phyloP scores from a whole-genome alignment of 1,140 invertebrate genomes.

The Drosophila chauvacae region DNA sequence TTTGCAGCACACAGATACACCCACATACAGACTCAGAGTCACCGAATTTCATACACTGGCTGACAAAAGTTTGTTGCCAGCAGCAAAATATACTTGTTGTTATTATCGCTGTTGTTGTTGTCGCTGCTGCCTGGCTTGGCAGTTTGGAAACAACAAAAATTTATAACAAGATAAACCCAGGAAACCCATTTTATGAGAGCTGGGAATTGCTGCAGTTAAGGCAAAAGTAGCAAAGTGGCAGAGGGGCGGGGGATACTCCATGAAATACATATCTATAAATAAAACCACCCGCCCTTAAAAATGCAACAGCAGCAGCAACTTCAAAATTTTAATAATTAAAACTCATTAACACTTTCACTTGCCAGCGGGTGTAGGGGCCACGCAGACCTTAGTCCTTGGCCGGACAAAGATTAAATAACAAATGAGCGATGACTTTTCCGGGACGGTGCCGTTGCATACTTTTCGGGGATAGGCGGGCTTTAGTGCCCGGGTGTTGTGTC shows the following conservation, averaged over 20 bases:
- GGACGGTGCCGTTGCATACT: constrained; percentile 44
- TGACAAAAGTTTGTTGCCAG: constrained; percentile 69
- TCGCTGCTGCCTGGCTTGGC: constrained; percentile 17
- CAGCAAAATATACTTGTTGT: constrained; percentile 49
- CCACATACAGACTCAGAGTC: constrained; percentile 27
- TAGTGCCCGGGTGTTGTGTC: constrained; percentile 22
- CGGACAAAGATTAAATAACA: constrained; percentile 78
- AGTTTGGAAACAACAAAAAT: constrained; percentile 61
- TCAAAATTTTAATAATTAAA: constrained; percentile 77
- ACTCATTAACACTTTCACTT: constrained; percentile 76
- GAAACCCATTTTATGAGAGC: constrained; percentile 39
- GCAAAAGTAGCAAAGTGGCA: background rate
- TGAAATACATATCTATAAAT: constrained; percentile 52
- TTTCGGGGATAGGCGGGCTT: constrained; percentile 13
- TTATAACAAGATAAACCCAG: constrained; percentile 67
- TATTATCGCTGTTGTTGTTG: constrained; percentile 47
- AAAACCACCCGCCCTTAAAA: constrained; percentile 30
- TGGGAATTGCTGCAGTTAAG: constrained; percentile 26
- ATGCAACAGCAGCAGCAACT: constrained; percentile 23
- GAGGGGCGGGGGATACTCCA: background rate
- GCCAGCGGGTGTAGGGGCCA: constrained; percentile 7
- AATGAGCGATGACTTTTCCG: constrained; percentile 76
- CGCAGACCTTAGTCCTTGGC: constrained; percentile 27
- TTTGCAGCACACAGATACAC: constrained; percentile 51
- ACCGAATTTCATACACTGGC: constrained; percentile 32